Base-by-base conservation (phyloP, 2,888 invertebrate species). In the Caenorhabditis sp. region DNA sequence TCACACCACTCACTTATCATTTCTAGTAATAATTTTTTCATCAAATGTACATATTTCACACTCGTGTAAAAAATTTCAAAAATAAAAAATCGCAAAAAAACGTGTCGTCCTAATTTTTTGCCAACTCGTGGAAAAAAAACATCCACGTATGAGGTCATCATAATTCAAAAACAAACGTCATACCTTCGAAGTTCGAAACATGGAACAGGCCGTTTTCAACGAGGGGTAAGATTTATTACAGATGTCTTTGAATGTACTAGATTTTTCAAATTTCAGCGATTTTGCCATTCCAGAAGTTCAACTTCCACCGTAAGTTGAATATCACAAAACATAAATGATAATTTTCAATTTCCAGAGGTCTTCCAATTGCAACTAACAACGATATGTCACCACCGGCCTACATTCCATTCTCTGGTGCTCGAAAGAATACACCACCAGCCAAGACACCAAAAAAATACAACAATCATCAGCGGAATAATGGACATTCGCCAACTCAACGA, bases 351-450 rank as follows among this genome's bases (percentile, higher is more conserved):
- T 65, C 3, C 25, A 71, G 71, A n/a, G 71, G 71, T n/a, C 67
- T 71, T 49, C 67, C 67, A 14, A 59, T 71, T 23, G 59, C 65
- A 17, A 23, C 52, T 5, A 27, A 43, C 4, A 52, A 38, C 17
- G 63, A 63, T 14, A 52, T 57, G 49, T 63, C 66, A 12, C 71
- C 71, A 26, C 71, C 71, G 1, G 60, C 71, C 0, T 63, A 71
- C 31, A 67, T 71, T 43, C 71, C 71, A n/a, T 63, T 68, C 23
- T 63, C 64, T 31, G 69, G 60, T 21, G 21, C 2, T 31, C 10
- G 10, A 14, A 43, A 43, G 14, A 43, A 43, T 7, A 17, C 43
- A 17, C 8, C 21, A 20, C 14, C 23, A 21, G 4, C 23, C 10
- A 25, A 20, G 14, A 56, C 56, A 17, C 56, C 56, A 3, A 56